Conservation (phyloP, 2,113 vertebrate genomes). For the Halcyon senegalensis region DNA sequence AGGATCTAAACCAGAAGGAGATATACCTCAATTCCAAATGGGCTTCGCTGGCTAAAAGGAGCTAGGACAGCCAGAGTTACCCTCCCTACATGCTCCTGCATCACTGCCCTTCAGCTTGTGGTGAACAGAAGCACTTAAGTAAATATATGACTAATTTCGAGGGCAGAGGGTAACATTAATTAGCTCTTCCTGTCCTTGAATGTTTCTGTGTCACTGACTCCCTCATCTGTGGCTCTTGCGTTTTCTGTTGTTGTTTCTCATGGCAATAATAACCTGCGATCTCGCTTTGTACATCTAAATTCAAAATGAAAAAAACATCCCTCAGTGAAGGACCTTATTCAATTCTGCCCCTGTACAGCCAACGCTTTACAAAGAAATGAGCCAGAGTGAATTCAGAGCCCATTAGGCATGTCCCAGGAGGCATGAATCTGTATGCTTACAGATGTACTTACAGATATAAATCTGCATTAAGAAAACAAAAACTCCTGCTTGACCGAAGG, state of each 20-base stretch:
- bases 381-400: conserved; percentile 40
- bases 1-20: background rate
- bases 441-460: conserved; percentile 60
- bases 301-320: background rate
- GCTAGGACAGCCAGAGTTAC: background rate
- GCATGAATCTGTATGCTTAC: conserved; percentile 10
- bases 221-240: background rate
- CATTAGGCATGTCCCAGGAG: conserved; percentile 55
- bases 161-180: conserved; percentile 8
- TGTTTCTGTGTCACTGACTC: background rate
- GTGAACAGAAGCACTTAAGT: background rate
- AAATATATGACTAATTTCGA: background rate
- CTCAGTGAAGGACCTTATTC: background rate
- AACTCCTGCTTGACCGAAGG: background rate
- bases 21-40: background rate
- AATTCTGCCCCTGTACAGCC: background rate
- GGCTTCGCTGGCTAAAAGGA: background rate
- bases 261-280: rapidly evolving
- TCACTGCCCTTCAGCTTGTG: background rate
- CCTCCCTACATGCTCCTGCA: background rate
- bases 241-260: background rate
- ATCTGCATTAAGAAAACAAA: background rate
- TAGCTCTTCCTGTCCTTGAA: background rate
- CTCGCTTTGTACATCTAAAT: background rate
- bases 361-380: background rate